Conservation (phyloP, 2,113 vertebrate species). For the Pachycephala philippinensis region DNA sequence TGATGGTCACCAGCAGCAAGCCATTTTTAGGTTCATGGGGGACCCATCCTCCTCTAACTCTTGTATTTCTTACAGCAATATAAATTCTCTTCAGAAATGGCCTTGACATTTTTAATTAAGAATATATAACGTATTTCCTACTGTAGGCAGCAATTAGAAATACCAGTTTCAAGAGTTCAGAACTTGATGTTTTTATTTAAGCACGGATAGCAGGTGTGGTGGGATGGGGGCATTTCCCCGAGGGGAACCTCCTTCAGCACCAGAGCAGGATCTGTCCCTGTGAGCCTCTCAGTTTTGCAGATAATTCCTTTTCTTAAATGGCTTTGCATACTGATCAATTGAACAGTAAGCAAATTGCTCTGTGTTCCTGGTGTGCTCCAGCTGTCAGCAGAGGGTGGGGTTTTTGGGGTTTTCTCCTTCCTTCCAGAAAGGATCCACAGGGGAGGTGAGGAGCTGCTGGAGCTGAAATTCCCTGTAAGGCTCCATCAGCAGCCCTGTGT, state of each 20-base stretch:
- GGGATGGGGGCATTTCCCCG: background rate
- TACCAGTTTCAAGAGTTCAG: too few relatives aligned
- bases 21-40: background rate
- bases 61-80: background rate
- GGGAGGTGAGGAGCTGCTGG: background rate
- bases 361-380: background rate
- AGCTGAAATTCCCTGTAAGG: background rate
- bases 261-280: fast-evolving
- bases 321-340: fast-evolving
- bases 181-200: fast-evolving
- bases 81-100: background rate
- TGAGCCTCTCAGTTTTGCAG: background rate
- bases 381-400: background rate
- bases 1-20: fast-evolving
- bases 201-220: fast-evolving
- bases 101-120: background rate
- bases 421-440: background rate
- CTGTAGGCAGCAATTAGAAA: background rate
- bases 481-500: background rate
- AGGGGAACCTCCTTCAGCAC: fast-evolving
- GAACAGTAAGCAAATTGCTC: background rate
- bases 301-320: background rate
- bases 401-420: background rate
- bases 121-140: fast-evolving
- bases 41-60: background rate